Evolutionary conservation across 1,140 invertebrate genomes (phyloP), one percentile per base, ranked within the genome.

Genomic region (Meloidogyne chitwoodi): DNA sequence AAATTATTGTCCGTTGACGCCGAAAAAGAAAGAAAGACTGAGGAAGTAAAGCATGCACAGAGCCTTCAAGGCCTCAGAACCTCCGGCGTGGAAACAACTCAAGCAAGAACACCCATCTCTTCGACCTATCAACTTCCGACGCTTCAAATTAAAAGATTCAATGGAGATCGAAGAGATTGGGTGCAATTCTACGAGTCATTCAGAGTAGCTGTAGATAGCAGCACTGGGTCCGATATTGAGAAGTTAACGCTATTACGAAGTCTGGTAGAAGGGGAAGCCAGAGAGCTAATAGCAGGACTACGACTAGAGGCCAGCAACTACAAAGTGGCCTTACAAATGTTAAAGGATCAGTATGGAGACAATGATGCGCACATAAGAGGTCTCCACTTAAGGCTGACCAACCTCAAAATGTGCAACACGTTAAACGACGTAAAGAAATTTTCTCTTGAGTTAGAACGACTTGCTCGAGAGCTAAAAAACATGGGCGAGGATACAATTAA

Each of bases 361-460:
- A 34, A n/a, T 10, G 66, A 68, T 8, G 66, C 34, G 8, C 66
- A 68, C 11, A 26, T 68, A 8, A 5, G 66, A 10, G 26, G n/a
- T n/a, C 10, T 68, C 10, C 66, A 68, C 12, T 68, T 29, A 8
- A n/a, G 44, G 12, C 12, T 68, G 26, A 26, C 66, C 4, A 68
- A 68, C 26, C 26, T 68, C 22, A 68, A 68, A 24, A 8, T 44
- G 3, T 68, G 66, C 24, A 26, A 24, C 24, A 68, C 34, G n/a
- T 26, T 68, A 44, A 34, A 44, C 24, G 66, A 68, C 66, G 22
- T 44, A 24, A 68, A 68, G 26, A 44, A 68, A 29, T 68, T 68
- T 44, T 22, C 44, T 11, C 22, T 68, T 34, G 31, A 68, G 22
- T 26, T 68, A n/a, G 66, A 68, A 24, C 19, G 26, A 24, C 66